Percentiles rank a stretch among this genome's conserved stretches.
Conservation (phyloP, 2,888 invertebrate species). For the Agrotis segetum region DNA sequence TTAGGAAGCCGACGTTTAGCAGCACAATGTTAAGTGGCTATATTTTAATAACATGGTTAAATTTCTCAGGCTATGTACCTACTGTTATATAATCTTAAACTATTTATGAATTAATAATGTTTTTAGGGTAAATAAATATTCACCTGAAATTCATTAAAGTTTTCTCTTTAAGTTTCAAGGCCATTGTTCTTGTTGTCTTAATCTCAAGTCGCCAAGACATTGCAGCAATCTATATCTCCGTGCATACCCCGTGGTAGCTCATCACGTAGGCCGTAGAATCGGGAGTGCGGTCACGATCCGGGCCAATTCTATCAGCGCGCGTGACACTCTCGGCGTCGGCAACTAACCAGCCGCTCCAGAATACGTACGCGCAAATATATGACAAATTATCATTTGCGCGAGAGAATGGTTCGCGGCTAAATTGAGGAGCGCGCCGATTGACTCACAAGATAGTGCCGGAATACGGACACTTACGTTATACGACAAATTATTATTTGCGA, state of each 20-base stretch:
- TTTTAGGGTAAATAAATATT: too few species aligned
- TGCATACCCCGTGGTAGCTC: conserved; percentile 8
- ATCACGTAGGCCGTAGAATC: conserved; percentile 55
- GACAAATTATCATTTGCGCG: conserved; percentile 51
- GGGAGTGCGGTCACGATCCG: conserved; percentile 58
- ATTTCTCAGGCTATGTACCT: too few species aligned
- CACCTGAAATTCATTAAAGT: too few species aligned
- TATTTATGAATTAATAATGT: too few species aligned
- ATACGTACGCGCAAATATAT: conserved; percentile 43
- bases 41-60: too few species aligned
- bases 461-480: conserved; percentile 10
- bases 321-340: conserved; percentile 51
- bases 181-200: background rate
- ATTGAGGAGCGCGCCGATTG: conserved; percentile 12
- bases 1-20: conserved; percentile 6
- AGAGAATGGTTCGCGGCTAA: conserved; percentile 21
- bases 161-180: too few species aligned
- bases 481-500: conserved; percentile 7
- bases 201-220: background rate
- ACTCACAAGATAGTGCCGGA: conserved; percentile 23
- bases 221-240: background rate
- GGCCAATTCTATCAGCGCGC: conserved; percentile 59
- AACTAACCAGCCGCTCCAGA: conserved; percentile 26
- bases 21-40: too few species aligned
- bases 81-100: too few species aligned